Evolutionary conservation across 2,113 vertebrate genomes (phyloP).

Genomic region (Bufo gargarizans): DNA sequence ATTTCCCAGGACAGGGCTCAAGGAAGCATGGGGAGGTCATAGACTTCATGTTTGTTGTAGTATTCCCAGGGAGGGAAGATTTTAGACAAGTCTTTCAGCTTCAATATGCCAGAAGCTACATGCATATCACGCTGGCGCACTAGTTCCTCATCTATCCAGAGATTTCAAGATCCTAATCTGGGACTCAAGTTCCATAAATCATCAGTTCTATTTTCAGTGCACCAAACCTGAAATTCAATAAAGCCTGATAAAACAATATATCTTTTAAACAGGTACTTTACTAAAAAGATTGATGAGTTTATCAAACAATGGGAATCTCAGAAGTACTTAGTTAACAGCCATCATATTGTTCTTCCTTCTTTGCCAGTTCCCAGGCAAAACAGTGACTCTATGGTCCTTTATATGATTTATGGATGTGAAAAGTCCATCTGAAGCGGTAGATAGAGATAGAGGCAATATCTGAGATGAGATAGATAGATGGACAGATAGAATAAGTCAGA

Average conservation of each 20-base stretch:
- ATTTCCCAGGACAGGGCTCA: slow-evolving; percentile 45
- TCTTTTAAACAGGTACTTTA: slow-evolving; percentile 58
- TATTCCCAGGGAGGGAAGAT: slow-evolving; percentile 18
- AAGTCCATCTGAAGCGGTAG: not conserved
- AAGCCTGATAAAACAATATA: slow-evolving; percentile 54
- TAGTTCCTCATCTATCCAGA: slow-evolving; percentile 55
- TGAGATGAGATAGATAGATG: too few species aligned
- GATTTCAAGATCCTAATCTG: slow-evolving; percentile 56
- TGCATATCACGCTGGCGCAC: slow-evolving; percentile 27
- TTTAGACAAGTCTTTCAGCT: slow-evolving; percentile 36
- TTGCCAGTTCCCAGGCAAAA: not conserved
- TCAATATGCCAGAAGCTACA: slow-evolving; percentile 34
- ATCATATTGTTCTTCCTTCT: slow-evolving; percentile 48
- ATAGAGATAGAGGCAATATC: too few species aligned
- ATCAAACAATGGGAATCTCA: slow-evolving; percentile 55
- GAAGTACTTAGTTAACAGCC: slow-evolving; percentile 51
- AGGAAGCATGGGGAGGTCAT: slow-evolving; percentile 39
- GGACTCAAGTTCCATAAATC: slow-evolving; percentile 54
- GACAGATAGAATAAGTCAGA: too few species aligned
- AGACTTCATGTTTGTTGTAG: slow-evolving; percentile 13
- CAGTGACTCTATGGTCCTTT: not conserved
- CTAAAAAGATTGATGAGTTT: slow-evolving; percentile 57
- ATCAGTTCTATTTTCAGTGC: slow-evolving; percentile 57
- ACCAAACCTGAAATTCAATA: slow-evolving; percentile 58
- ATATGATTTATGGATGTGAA: slow-evolving; percentile 28